These are phyloP conservation scores for Empidonax traillii DNA, from an alignment of 2,113 vertebrate genomes.

Conservation along the genomic window DNA sequence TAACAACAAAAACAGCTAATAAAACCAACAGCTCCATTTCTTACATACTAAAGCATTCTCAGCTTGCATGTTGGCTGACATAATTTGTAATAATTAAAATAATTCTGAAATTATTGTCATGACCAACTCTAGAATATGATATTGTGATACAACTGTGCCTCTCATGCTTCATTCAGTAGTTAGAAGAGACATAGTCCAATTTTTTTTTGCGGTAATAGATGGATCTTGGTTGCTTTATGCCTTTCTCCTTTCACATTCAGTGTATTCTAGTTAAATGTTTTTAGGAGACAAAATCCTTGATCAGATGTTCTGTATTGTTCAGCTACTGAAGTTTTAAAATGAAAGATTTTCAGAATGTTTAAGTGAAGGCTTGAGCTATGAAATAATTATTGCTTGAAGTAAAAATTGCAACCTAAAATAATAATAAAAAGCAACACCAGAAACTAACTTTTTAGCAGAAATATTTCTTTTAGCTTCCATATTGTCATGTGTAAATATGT, in stretches of 20 bases:
- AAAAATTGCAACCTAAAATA: not conserved
- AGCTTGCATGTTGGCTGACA: not conserved
- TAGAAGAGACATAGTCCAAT: not conserved
- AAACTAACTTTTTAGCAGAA: not conserved
- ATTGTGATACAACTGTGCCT: not conserved
- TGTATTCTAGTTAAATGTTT: not conserved
- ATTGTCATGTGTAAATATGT: not conserved
- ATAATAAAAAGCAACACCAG: not conserved
- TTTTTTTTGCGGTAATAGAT: not conserved
- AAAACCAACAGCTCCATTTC: slow-evolving; percentile 33
- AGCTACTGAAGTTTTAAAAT: not conserved
- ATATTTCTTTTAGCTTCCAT: not conserved
- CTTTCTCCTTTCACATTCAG: not conserved
- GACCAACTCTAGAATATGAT: not conserved
- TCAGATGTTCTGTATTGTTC: not conserved
- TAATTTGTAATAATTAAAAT: slow-evolving; percentile 21
- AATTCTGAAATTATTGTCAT: not conserved
- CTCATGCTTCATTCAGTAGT: not conserved
- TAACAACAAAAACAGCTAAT: slow-evolving; percentile 47
- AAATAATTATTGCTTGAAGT: not conserved
- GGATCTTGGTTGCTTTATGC: not conserved
- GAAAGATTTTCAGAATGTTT: not conserved
- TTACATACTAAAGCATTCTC: slow-evolving; percentile 26
- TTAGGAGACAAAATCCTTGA: not conserved
- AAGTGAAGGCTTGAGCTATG: not conserved